phyloP scores from a whole-genome alignment of 2,888 invertebrate species.

The Rhodophaea formosa region DNA sequence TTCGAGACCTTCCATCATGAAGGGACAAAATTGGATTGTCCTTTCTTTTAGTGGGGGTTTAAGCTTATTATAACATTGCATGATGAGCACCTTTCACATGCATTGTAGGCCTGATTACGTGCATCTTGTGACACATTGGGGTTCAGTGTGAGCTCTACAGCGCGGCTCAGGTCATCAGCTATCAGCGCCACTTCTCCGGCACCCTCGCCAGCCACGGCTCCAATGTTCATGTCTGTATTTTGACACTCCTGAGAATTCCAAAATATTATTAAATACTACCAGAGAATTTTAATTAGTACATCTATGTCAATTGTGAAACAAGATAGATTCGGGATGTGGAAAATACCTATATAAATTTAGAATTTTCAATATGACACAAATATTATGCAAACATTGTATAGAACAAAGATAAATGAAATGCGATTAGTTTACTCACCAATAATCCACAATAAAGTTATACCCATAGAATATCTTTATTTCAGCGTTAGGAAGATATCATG shows the following conservation, averaged over 20 bases:
- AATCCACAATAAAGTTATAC: constrained; percentile 39
- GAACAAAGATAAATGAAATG: neutral
- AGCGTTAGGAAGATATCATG: constrained; percentile 37
- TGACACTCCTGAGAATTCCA: constrained; percentile 4
- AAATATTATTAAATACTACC: neutral
- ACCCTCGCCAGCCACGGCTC: constrained; percentile 62
- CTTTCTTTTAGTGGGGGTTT: no score
- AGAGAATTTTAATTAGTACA: no score
- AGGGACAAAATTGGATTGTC: no score
- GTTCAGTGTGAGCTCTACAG: constrained; percentile 91
- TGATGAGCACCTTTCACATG: constrained; percentile 83
- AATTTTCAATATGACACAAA: constrained; percentile 1
- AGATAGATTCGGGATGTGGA: no score
- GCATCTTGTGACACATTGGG: constrained; percentile 88
- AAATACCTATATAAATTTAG: no score
- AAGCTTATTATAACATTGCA: no score
- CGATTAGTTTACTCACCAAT: constrained; percentile 46
- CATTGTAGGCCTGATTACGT: constrained; percentile 90
- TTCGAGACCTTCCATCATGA: no score
- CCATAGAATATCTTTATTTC: constrained; percentile 43
- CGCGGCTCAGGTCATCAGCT: constrained; percentile 89
- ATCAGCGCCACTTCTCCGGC: constrained; percentile 84
- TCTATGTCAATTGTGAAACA: no score
- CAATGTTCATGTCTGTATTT: constrained; percentile 61
- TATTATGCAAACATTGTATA: constrained; percentile 13